These are phyloP conservation scores for Acronicta leporina DNA, from an alignment of 2,888 invertebrate species.

Conservation along the genomic window DNA sequence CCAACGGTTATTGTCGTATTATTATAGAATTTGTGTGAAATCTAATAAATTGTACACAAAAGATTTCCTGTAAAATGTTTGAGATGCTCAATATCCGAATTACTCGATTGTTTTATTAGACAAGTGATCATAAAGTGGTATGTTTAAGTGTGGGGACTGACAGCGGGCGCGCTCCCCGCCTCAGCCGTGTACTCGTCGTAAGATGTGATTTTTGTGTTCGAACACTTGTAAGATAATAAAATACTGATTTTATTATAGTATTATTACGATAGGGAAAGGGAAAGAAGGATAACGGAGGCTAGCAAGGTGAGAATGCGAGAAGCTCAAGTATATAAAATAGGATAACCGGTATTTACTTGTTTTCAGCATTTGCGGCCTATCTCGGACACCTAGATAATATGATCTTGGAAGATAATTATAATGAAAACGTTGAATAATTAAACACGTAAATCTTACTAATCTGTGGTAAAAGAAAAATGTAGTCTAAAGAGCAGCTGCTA, in stretches of 20 bases:
- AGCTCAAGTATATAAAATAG: slow-evolving; percentile 21
- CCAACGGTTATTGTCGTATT: slow-evolving; percentile 32
- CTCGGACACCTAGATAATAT: slow-evolving; percentile 8
- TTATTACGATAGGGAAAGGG: slow-evolving; percentile 56
- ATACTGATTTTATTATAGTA: slow-evolving; percentile 65
- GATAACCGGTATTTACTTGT: slow-evolving; percentile 5
- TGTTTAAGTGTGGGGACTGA: slow-evolving; percentile 67
- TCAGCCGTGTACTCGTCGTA: slow-evolving; percentile 67
- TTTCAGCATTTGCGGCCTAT: slow-evolving; percentile 5
- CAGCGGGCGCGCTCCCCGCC: slow-evolving; percentile 56
- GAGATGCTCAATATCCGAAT: slow-evolving; percentile 65
- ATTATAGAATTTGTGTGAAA: slow-evolving; percentile 39
- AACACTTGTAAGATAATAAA: slow-evolving; percentile 65
- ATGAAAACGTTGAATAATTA: no score
- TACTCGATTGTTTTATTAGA: slow-evolving; percentile 83
- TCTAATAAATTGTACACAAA: slow-evolving; percentile 58
- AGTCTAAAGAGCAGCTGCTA: slow-evolving; percentile 25
- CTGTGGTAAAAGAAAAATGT: slow-evolving; percentile 12
- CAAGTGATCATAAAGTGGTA: slow-evolving; percentile 75
- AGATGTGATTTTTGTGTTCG: slow-evolving; percentile 77
- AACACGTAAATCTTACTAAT: slow-evolving; percentile 4
- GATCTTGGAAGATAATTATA: slow-evolving; percentile 3
- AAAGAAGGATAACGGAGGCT: slow-evolving; percentile 40
- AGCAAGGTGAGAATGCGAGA: slow-evolving; percentile 39
- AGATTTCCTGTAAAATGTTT: slow-evolving; percentile 55